Conservation (phyloP, 2,113 vertebrate species). For the Bungarus multicinctus region DNA sequence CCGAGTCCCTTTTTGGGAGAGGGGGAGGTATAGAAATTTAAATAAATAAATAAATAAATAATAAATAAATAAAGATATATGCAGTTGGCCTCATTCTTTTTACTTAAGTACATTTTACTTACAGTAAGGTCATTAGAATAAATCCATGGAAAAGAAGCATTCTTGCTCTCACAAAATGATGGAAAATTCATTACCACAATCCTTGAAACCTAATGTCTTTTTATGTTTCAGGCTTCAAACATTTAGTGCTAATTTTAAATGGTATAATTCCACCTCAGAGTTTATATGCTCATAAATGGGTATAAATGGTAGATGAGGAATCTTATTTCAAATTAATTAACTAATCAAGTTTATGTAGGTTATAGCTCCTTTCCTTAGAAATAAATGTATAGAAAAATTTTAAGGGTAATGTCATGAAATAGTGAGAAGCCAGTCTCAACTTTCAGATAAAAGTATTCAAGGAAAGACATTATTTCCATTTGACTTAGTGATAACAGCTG, state of each 20-base stretch:
- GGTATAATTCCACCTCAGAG: background rate
- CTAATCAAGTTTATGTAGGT: background rate
- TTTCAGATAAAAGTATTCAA: constrained; percentile 6
- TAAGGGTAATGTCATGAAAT: background rate
- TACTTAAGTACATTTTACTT: background rate
- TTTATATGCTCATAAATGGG: background rate
- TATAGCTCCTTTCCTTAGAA: background rate
- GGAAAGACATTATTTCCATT: background rate
- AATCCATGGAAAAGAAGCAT: background rate
- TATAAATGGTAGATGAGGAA: background rate
- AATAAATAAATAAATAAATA: no score
- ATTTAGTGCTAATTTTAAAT: background rate
- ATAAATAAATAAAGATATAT: no score
- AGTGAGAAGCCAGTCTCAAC: background rate
- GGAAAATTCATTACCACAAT: background rate
- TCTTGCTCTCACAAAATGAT: background rate
- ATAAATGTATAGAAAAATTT: background rate
- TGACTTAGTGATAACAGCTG: constrained; percentile 8
- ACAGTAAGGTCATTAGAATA: no score
- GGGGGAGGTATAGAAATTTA: no score
- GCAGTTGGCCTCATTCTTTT: background rate
- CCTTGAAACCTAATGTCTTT: background rate
- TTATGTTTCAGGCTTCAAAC: background rate
- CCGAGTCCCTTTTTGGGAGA: no score
- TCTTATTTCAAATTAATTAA: background rate